phyloP scores from a whole-genome alignment of 2,113 vertebrate species.

The Patagioenas fasciata region DNA sequence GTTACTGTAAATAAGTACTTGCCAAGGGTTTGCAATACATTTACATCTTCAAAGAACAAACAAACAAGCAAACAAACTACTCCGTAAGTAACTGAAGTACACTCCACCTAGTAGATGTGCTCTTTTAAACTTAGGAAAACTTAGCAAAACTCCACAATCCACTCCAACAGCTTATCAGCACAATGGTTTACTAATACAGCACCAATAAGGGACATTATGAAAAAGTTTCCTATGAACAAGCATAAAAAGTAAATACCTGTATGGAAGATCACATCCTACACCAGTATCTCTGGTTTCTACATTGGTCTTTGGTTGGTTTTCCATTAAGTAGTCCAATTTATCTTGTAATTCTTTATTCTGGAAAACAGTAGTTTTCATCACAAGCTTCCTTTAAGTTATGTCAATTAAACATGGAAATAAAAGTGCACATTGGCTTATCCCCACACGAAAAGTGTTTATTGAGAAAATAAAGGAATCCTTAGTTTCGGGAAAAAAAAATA shows the following conservation, averaged over 20 bases:
- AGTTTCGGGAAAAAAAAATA: not conserved
- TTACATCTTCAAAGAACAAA: not conserved
- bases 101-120: not conserved
- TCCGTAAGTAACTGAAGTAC: not conserved
- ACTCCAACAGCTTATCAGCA: not conserved
- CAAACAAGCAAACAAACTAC: not conserved
- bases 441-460: not conserved
- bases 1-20: not conserved
- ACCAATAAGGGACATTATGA: not conserved
- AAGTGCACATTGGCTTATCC: not conserved
- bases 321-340: constrained; percentile 92
- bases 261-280: constrained; percentile 85
- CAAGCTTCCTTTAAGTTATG: not conserved
- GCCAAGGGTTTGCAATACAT: not conserved
- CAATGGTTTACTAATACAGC: not conserved
- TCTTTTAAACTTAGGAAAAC: not conserved
- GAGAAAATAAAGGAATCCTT: not conserved
- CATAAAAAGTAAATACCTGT: constrained; percentile 78
- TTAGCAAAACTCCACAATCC: not conserved
- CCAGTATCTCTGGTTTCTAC: constrained; percentile 86
- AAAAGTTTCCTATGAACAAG: not conserved
- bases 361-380: constrained; percentile 51
- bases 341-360: constrained; percentile 98
- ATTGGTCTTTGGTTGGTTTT: constrained; percentile 79
- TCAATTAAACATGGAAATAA: not conserved